phyloP scores from a whole-genome alignment of 2,888 invertebrate species.

The Cerastis leucographa region DNA sequence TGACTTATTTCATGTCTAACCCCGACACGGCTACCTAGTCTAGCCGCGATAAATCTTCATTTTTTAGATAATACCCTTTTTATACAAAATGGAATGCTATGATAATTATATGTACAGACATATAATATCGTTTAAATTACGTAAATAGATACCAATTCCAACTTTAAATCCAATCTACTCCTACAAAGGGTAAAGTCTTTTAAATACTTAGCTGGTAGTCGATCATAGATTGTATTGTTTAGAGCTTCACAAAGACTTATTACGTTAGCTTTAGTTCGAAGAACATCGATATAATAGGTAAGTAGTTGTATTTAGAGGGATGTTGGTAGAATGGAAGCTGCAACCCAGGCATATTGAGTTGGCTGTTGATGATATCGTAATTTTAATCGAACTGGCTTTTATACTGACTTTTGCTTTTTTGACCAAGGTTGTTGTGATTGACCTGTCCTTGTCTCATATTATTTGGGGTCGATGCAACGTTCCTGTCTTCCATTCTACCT shows the following conservation, averaged over 20 bases:
- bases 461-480: not conserved
- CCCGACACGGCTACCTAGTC: not conserved
- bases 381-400: not conserved
- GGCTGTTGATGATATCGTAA: not conserved
- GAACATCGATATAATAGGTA: slow-evolving; percentile 15
- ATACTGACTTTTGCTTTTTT: not conserved
- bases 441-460: not conserved
- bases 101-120: not conserved
- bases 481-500: not conserved
- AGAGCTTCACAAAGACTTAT: slow-evolving; percentile 21
- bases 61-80: not conserved
- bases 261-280: slow-evolving; percentile 7
- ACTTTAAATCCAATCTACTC: slow-evolving; percentile 33
- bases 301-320: not conserved
- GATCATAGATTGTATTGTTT: slow-evolving; percentile 21
- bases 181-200: slow-evolving; percentile 25
- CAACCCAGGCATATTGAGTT: not conserved
- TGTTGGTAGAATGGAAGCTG: not conserved
- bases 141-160: not conserved
- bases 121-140: not conserved
- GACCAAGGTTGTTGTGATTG: too few species aligned
- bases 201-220: slow-evolving; percentile 10
- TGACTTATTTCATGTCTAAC: not conserved
- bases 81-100: slow-evolving; percentile 1
- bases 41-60: slow-evolving; percentile 9